Percentiles rank a stretch among this genome's conserved stretches.
Conservation (phyloP, 1,140 invertebrate genomes). For the Alviniconcha marisindica region DNA sequence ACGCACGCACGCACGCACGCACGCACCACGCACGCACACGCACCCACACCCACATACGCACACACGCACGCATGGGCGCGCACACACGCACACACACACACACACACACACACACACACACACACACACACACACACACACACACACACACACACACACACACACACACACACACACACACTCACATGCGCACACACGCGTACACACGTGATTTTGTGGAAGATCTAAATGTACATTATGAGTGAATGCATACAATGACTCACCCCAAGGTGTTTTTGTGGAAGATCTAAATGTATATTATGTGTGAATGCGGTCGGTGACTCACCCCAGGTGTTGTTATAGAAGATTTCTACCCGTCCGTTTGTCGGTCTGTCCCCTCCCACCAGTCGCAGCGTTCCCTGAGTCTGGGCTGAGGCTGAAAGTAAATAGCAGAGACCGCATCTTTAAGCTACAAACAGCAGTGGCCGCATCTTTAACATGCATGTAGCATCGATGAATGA, state of each 20-base stretch:
- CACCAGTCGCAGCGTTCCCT: slow-evolving; percentile 3
- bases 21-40: too few species aligned
- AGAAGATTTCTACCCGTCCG: slow-evolving; percentile 62
- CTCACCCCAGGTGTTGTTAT: slow-evolving; percentile 52
- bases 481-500: too few species aligned
- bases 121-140: neutral
- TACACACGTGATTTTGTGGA: neutral
- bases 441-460: too few species aligned
- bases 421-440: neutral
- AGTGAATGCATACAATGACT: neutral
- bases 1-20: neutral
- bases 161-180: slow-evolving; percentile 3
- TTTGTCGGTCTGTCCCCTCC: neutral
- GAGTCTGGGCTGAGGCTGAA: neutral
- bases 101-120: neutral
- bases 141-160: neutral
- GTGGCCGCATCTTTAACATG: too few species aligned
- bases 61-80: too few species aligned
- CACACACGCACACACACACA: neutral
- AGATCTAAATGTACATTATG: too few species aligned
- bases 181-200: neutral
- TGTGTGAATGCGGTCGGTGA: neutral
- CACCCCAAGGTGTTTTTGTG: neutral
- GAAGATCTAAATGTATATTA: too few species aligned
- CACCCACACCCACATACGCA: too few species aligned